Evolutionary conservation across 2,113 vertebrate genomes (phyloP), one percentile per base, ranked within the genome.

Genomic region (Salminus brasiliensis): DNA sequence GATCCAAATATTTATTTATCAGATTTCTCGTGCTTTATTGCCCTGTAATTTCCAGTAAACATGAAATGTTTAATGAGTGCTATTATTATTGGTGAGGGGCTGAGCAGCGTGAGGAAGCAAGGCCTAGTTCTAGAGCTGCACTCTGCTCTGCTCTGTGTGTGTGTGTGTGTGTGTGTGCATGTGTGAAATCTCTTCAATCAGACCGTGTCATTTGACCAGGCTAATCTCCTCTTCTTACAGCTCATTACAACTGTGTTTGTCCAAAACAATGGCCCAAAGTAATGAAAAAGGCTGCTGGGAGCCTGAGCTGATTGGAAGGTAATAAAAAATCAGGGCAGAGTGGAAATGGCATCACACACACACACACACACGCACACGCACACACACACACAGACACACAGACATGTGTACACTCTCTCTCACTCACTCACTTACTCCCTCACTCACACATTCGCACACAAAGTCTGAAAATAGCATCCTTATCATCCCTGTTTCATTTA

Each of bases 401-500:
- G 52, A 18, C 57, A 32, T 45, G 9, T 59, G 21, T 47, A 29
- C 63, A 39, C 57, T 21, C 68, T 2, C 68, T 32, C 45, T 75
- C 83, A 87, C 88, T 85, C 86, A 82, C 86, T 83, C 87, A 85
- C 81, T 63, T 77, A 52, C 86, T 41, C 82, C 70, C 78, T 60
- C 80, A 71, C 85, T 70, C 82, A 80, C 82, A 68, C 77, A 74
- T 82, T 74, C 79, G 76, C 80, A 76, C 74, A 69, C 75, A 76
- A 78, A 81, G 74, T 94, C 93, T 92, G 92, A 95, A 98, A 97
- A 98, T 96, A 96, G 95, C 95, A 93, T 93, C 96, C 97, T 98
- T 98, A 99, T 98, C 97, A 97, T 98, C 96, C 97, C 95, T 92
- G 95, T 97, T 98, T 99, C 97, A 99, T 98, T 98, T 97, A 97